These are phyloP conservation scores for Macrobrachium nipponense DNA, from an alignment of 1,140 invertebrate species.

Conservation along the genomic window DNA sequence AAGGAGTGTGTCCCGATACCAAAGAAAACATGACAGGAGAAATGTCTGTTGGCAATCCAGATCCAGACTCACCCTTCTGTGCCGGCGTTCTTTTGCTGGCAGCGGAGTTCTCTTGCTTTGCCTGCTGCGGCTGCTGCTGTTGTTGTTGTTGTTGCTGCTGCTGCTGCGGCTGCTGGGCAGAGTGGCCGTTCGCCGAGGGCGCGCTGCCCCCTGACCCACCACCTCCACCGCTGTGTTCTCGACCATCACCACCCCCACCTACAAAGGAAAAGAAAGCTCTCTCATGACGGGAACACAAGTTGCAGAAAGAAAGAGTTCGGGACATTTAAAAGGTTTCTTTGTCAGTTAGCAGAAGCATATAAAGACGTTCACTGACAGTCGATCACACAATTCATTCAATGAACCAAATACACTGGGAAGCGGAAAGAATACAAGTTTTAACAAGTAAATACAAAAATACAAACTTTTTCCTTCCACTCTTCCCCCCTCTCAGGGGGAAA, in stretches of 20 bases:
- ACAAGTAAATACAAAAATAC: too few relatives aligned
- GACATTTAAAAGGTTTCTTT: too few relatives aligned
- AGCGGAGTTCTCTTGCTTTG: constrained; percentile 15
- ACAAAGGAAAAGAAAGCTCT: constrained; percentile 16
- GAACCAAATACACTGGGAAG: too few relatives aligned
- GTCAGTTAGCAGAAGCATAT: too few relatives aligned
- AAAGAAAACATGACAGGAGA: neutral
- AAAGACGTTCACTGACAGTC: too few relatives aligned
- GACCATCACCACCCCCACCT: constrained; percentile 53
- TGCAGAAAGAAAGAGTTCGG: neutral
- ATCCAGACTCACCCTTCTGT: constrained; percentile 30
- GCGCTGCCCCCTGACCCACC: constrained; percentile 39
- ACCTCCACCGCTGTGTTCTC: constrained; percentile 43
- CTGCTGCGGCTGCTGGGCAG: constrained; percentile 2
- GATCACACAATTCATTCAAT: too few relatives aligned
- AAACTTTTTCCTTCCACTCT: too few relatives aligned
- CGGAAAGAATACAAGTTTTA: too few relatives aligned
- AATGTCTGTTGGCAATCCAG: neutral
- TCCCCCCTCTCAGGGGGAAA: too few relatives aligned
- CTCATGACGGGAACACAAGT: neutral
- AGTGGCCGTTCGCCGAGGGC: constrained; percentile 19
- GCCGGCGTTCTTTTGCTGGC: constrained; percentile 37
- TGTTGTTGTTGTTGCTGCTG: constrained; percentile 32
- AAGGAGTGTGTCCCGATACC: neutral
- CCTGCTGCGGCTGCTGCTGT: constrained; percentile 2